phyloP scores from a whole-genome alignment of 2,113 vertebrate genomes.

The Solea senegalensis region DNA sequence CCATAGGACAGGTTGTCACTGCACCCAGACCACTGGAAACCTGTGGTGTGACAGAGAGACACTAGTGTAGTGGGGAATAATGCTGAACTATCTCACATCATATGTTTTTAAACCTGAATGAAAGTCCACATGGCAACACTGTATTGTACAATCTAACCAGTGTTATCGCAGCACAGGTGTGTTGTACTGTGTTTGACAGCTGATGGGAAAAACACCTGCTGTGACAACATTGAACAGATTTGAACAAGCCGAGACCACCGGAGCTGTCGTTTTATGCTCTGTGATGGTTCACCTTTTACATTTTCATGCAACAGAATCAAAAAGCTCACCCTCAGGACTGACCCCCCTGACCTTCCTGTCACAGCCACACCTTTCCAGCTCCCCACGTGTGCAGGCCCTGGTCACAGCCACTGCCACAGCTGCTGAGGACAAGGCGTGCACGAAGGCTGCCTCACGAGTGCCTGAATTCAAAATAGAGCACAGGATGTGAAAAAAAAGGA shows the following conservation, averaged over 20 bases:
- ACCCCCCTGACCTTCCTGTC: slow-evolving; percentile 79
- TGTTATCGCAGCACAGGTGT: too few species aligned
- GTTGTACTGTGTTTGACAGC: too few species aligned
- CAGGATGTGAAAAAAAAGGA: background rate
- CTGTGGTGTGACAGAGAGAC: slow-evolving; percentile 50
- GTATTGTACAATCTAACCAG: background rate
- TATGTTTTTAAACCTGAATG: background rate
- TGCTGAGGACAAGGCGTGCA: slow-evolving; percentile 76
- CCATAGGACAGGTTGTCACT: slow-evolving; percentile 83
- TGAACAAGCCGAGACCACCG: background rate
- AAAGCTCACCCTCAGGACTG: slow-evolving; percentile 81
- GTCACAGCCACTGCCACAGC: slow-evolving; percentile 81
- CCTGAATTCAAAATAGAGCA: slow-evolving; percentile 63
- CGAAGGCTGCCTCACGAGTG: slow-evolving; percentile 79
- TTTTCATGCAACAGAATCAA: slow-evolving; percentile 27
- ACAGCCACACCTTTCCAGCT: slow-evolving; percentile 84
- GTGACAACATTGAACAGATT: too few species aligned
- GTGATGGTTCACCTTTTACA: slow-evolving; percentile 2
- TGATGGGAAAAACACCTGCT: too few species aligned
- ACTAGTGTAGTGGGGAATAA: background rate
- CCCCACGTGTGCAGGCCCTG: slow-evolving; percentile 79
- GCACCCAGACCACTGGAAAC: slow-evolving; percentile 86
- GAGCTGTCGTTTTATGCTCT: background rate
- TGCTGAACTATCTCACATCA: background rate
- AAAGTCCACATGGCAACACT: background rate